Base-by-base conservation (phyloP, 2,888 invertebrate species). In the Eueremaeus valkanovi region DNA sequence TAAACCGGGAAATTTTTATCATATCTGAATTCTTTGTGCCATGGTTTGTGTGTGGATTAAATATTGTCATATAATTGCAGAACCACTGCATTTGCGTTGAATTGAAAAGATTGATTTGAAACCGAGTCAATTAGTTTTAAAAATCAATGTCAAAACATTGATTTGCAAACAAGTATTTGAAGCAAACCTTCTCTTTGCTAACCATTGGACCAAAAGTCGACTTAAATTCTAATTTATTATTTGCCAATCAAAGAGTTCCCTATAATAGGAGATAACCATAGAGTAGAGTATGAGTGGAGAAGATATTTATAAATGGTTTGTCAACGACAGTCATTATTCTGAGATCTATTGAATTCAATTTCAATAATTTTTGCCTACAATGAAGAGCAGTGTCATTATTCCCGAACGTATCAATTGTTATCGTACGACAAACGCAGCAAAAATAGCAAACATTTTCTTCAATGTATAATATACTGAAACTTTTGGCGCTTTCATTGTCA, bases 321-420 rank as follows among this genome's bases (percentile, higher is more conserved):
- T 51, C 51, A 18, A 51, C 21, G 18, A 51, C 6, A 51, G 51
- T 18, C 51, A 51, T 51, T 51, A 51, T 21, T 51, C 11, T 51
- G 9, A 51, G 16, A 9, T 18, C n/a, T 21, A 51, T 51, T 51
- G 9, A 51, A 51, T 5, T 9, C 6, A 27, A 49, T 49, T 49
- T n/a, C 16, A 58, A 29, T 58, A 58, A 24, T 58, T 58, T 58
- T 27, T n/a, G 3, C 21, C 21, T 49, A 5, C 21, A n/a, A 66
- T 66, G 66, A 66, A 66, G 36, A 66, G 36, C 27, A 36, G 66
- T 66, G n/a, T 66, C 36, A 66, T 66, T 66, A 66, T 66, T 66
- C 66, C 18, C 27, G 3, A 66, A 61, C 21, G 6, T 61, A 61
- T 61, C 61, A 66, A 66, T 66, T 66, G 66, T 66, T 66, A 66